Percentiles rank a stretch among this genome's conserved stretches.
Evolutionary conservation across 2,113 vertebrate genomes (phyloP).

Genomic region (Embiotoca jacksoni): DNA sequence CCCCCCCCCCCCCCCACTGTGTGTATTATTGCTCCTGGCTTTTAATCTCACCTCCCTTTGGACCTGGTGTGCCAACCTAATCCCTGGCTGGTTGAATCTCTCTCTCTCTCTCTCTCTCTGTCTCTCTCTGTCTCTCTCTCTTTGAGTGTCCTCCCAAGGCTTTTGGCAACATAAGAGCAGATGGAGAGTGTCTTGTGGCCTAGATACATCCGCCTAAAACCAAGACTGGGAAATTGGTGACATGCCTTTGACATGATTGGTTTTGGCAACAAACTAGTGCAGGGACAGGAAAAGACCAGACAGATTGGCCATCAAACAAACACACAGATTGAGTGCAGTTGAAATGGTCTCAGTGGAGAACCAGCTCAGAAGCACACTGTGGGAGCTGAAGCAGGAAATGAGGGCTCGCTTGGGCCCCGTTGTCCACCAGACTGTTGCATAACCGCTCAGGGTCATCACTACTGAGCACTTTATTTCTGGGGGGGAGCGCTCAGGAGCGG

Average conservation of each 20-base stretch:
- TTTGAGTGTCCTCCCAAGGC: conserved; percentile 55
- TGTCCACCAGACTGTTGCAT: conserved; percentile 68
- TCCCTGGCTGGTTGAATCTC: conserved; percentile 57
- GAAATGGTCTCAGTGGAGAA: conserved; percentile 27
- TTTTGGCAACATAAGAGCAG: conserved; percentile 68
- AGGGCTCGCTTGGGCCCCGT: conserved; percentile 18
- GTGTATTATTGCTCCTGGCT: conserved; percentile 50
- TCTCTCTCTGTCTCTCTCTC: conserved; percentile 1
- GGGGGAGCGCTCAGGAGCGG: conserved; percentile 54
- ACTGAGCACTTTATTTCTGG: conserved; percentile 69
- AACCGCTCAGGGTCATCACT: conserved; percentile 56
- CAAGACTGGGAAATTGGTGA: conserved; percentile 57
- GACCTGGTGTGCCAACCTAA: conserved; percentile 68
- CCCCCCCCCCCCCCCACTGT: conserved; percentile 40
- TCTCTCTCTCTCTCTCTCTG: conserved; percentile 35
- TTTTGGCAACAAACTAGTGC: conserved; percentile 51
- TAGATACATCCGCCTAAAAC: conserved; percentile 67
- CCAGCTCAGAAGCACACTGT: neutral
- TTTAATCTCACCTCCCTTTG: conserved; percentile 73
- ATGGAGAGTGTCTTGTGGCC: conserved; percentile 76
- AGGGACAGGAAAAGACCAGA: conserved; percentile 29
- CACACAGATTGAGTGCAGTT: conserved; percentile 33
- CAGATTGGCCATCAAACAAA: conserved; percentile 39
- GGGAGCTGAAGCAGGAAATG: conserved; percentile 26
- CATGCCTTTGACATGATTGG: conserved; percentile 62